Evolutionary conservation across 2,113 vertebrate species (phyloP).

Genomic region (Hemiscyllium ocellatum): DNA sequence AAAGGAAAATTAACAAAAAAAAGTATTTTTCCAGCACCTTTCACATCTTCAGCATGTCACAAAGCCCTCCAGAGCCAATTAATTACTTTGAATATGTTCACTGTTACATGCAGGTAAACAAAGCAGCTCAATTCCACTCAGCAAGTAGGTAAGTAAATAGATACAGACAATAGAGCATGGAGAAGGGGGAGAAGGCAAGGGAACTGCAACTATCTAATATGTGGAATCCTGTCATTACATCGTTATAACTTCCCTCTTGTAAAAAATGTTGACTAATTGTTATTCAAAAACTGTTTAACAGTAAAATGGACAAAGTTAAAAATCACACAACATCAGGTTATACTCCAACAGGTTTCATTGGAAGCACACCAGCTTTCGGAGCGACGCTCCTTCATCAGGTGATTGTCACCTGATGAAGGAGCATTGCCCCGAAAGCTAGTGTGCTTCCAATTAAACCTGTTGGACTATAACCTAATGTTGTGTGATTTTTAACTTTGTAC

Average conservation of each 20-base stretch:
- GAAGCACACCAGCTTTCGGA: too few relatives aligned
- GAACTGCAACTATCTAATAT: background rate
- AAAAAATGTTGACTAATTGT: background rate
- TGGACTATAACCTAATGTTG: too few relatives aligned
- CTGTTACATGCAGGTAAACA: background rate
- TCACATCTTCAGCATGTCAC: background rate
- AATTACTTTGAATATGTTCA: background rate
- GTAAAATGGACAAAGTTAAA: background rate
- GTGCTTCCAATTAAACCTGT: too few relatives aligned
- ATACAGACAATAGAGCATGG: too few relatives aligned
- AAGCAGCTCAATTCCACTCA: background rate
- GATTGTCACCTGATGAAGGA: too few relatives aligned
- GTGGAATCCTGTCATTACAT: background rate
- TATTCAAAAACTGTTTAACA: background rate
- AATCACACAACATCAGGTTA: too few relatives aligned
- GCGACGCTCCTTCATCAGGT: too few relatives aligned
- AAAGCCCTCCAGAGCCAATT: background rate
- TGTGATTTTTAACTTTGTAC: too few relatives aligned
- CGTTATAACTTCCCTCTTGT: background rate
- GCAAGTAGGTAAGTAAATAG: background rate
- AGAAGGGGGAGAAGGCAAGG: background rate
- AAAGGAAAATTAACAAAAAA: background rate
- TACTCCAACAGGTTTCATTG: too few relatives aligned
- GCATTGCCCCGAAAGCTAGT: too few relatives aligned
- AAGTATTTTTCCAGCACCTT: background rate